phyloP scores from a whole-genome alignment of 1,140 invertebrate species.

The Drosophila sturtevanti region DNA sequence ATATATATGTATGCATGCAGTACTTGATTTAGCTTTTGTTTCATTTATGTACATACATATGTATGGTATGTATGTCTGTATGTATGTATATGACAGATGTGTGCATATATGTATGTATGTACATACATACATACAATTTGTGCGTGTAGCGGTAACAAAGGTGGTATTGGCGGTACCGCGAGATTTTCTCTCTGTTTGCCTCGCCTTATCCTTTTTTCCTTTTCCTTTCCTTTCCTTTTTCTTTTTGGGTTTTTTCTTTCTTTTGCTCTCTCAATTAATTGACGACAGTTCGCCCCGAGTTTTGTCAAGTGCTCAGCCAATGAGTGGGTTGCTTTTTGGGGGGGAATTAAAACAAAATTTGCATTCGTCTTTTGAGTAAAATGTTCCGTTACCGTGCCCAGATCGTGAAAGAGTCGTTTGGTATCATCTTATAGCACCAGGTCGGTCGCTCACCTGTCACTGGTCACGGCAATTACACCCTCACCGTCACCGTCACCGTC shows the following conservation, averaged over 20 bases:
- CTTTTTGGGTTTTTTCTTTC: not conserved
- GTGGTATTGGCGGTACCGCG: not conserved
- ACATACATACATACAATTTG: constrained; percentile 1
- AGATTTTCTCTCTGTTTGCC: constrained; percentile 9
- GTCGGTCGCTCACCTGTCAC: constrained; percentile 30
- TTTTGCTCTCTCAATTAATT: constrained; percentile 8
- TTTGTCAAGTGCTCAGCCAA: constrained; percentile 15
- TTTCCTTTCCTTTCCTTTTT: not conserved
- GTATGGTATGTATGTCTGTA: not conserved
- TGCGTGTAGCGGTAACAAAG: not conserved
- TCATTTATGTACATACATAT: constrained; percentile 1
- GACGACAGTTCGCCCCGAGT: constrained; percentile 5
- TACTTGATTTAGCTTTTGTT: constrained; percentile 23
- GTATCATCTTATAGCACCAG: constrained; percentile 9
- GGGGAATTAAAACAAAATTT: constrained; percentile 25
- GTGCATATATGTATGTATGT: not conserved
- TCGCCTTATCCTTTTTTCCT: constrained; percentile 3
- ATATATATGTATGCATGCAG: not conserved
- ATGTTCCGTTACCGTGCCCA: constrained; percentile 4
- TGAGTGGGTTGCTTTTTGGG: constrained; percentile 19
- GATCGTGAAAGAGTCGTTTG: not conserved
- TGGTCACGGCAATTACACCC: constrained; percentile 43
- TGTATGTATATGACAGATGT: not conserved
- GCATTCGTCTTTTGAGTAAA: constrained; percentile 11
- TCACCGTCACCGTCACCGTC: too few relatives aligned